Evolutionary conservation across 2,888 invertebrate genomes (phyloP), one percentile per base, ranked within the genome.

Genomic region (Eupeodes latifasciatus): DNA sequence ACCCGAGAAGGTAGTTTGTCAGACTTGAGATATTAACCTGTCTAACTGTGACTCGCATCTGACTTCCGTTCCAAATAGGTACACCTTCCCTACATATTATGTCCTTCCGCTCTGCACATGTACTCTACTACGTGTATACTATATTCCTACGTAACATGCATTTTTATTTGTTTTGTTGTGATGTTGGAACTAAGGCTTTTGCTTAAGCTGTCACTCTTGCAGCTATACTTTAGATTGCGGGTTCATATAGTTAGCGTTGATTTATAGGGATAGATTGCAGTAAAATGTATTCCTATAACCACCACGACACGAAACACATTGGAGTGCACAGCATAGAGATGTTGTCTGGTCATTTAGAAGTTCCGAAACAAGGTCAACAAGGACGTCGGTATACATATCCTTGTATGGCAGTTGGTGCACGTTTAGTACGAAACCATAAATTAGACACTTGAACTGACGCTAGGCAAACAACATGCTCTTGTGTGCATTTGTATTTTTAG

Each of bases 11-110:
- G 84, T 81, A 81, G 81, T 88, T 84, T 88, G 80, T 88, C 84
- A 88, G 74, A 77, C 87, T 77, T 84, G 87, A 88, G 81, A 81
- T 84, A 88, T 88, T 88, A 88, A 88, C 80, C 77, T 84, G 87
- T 88, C 86, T 36, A 51, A 40, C 66, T 57, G 83, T 66, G 59
- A 85, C 81, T 81, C 75, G 40, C 40, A 76, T 61, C 57, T 71
- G 44, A 76, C 80, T 76, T 76, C 74, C 44, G 40, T 53, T 62
- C 55, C 57, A 19, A 36, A 53, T 69, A 5, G 36, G 44, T 55
- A 64, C 19, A 1, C 40, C 40, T 40, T 40, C 40, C 40, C 19
- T 64, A 27, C 1, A 11, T n/a, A n/a, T 7, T 2, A 9, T 40
- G 12, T 40, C 55, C 44, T 66, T 66, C 27, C 47, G 19, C 19